Evolutionary conservation across 2,888 invertebrate species (phyloP).

Genomic region (Alcis repandata): DNA sequence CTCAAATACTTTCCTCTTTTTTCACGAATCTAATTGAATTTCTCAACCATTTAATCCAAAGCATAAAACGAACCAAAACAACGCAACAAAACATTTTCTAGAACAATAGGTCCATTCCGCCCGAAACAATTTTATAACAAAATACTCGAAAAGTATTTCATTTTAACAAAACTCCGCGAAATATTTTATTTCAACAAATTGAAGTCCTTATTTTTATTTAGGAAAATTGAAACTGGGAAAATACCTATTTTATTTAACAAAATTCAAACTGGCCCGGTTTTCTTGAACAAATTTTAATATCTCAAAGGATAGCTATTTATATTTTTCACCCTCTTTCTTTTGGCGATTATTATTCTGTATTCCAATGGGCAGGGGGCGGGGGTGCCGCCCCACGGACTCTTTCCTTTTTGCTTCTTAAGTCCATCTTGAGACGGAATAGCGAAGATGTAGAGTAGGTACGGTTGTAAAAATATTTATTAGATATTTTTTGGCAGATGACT

Average conservation of each 20-base stretch:
- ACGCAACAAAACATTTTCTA: conserved; percentile 41
- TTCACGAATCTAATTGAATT: no score
- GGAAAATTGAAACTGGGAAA: conserved; percentile 68
- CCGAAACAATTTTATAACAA: conserved; percentile 24
- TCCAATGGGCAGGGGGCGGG: conserved; percentile 73
- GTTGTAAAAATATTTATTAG: not conserved
- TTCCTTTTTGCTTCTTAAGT: conserved; percentile 87
- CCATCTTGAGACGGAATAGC: conserved; percentile 81
- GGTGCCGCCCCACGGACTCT: conserved; percentile 79
- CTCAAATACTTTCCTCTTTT: no score
- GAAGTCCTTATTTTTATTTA: conserved; percentile 25
- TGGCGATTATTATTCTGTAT: conserved; percentile 87
- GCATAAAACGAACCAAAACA: conserved; percentile 28
- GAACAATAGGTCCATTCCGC: conserved; percentile 49
- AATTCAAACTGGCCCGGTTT: conserved; percentile 71
- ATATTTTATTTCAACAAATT: conserved; percentile 48
- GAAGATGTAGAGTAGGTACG: conserved; percentile 55
- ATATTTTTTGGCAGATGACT: no score
- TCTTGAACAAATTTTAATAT: conserved; percentile 85
- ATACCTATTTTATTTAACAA: conserved; percentile 54
- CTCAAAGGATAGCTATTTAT: conserved; percentile 82
- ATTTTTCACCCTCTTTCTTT: conserved; percentile 85
- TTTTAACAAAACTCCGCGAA: conserved; percentile 52
- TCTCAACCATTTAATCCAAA: not conserved
- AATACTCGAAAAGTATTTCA: conserved; percentile 16